Evolutionary conservation across 53 echinoderm and acorn worm genomes (phyloP).

Genomic region (Mesocentrotus franciscanus): DNA sequence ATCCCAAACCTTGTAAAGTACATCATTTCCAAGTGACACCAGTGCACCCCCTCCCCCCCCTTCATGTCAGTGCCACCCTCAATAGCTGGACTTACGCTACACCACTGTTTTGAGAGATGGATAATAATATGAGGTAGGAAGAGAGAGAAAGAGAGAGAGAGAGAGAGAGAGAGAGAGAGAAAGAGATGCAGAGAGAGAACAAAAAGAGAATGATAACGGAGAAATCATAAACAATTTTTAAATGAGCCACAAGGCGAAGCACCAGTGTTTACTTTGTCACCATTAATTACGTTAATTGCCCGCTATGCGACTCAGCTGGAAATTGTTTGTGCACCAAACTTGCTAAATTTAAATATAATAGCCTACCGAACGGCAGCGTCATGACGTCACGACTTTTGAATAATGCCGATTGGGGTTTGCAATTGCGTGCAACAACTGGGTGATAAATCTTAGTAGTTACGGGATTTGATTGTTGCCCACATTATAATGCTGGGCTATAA

Average conservation of each 20-base stretch:
- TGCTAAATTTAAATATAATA: constrained; percentile 17
- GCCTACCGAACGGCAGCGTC: not conserved
- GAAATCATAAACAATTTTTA: constrained; percentile 34
- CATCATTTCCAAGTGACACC: too few relatives aligned
- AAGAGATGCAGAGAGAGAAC: not conserved
- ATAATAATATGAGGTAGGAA: too few relatives aligned
- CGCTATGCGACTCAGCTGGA: not conserved
- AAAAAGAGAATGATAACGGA: not conserved
- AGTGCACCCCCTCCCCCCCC: too few relatives aligned
- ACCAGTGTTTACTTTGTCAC: not conserved
- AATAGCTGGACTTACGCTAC: too few relatives aligned
- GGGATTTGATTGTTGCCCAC: not conserved
- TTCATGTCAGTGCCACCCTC: too few relatives aligned
- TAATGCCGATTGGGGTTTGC: constrained; percentile 3
- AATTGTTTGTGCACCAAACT: not conserved
- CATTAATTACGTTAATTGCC: constrained; percentile 44
- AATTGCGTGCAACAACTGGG: not conserved
- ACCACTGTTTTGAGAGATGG: too few relatives aligned
- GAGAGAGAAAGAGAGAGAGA: too few relatives aligned
- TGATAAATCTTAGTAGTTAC: constrained; percentile 6
- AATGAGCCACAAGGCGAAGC: constrained; percentile 1
- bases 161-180: not conserved
- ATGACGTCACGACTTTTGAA: constrained; percentile 40
- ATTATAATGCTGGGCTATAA: not conserved
- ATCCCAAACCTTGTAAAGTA: too few relatives aligned